phyloP scores from a whole-genome alignment of 1,140 invertebrate species.

The Heterodera carotae region DNA sequence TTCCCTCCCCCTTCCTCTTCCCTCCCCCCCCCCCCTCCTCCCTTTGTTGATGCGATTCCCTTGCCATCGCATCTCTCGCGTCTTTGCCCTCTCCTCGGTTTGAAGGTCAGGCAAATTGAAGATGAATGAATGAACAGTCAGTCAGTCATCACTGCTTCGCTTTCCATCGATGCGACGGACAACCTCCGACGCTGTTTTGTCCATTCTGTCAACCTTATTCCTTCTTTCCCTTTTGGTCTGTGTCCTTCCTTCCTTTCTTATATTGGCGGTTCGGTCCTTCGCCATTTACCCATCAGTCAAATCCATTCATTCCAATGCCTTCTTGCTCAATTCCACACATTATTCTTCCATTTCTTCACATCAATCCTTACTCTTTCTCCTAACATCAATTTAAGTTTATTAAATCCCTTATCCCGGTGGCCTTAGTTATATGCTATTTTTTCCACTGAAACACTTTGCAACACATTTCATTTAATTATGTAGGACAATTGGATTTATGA shows the following conservation, averaged over 20 bases:
- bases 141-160: not conserved
- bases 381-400: not conserved
- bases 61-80: not conserved
- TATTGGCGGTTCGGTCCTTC: conserved; percentile 10
- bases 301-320: conserved; percentile 12
- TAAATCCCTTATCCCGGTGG: not conserved
- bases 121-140: conserved; percentile 7
- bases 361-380: not conserved
- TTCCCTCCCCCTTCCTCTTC: not conserved
- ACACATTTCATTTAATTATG: no score
- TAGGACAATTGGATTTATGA: no score
- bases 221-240: not conserved
- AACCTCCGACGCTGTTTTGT: conserved; percentile 23
- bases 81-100: conserved; percentile 13
- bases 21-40: not conserved
- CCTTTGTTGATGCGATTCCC: not conserved
- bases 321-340: conserved; percentile 16
- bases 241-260: conserved; percentile 3
- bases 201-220: conserved; percentile 11
- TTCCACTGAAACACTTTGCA: no score
- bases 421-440: not conserved
- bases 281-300: conserved; percentile 18
- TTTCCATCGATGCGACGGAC: not conserved
- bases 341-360: not conserved
- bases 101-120: conserved; percentile 29